Evolutionary conservation across 2,113 vertebrate genomes (phyloP).

Genomic region (Microtus montanus): DNA sequence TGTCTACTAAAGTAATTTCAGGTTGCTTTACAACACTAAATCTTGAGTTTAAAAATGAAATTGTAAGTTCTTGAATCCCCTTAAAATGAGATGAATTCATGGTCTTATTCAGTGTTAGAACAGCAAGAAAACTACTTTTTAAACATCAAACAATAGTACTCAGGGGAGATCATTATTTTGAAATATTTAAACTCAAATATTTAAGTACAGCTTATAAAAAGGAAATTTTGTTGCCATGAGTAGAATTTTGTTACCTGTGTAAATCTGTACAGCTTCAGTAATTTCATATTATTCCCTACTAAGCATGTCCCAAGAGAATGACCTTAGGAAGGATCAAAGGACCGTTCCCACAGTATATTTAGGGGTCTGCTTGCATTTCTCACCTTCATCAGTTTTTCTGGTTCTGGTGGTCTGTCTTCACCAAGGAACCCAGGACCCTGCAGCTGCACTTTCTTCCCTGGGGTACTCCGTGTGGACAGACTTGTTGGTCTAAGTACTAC

Average conservation of each 20-base stretch:
- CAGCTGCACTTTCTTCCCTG: background rate
- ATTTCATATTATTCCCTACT: too few species aligned
- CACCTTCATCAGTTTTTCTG: constrained; percentile 23
- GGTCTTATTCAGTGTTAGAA: constrained; percentile 16
- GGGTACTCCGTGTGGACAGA: background rate
- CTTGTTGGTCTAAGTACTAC: background rate
- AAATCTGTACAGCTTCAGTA: background rate
- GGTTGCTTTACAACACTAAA: background rate
- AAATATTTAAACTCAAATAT: constrained; percentile 45
- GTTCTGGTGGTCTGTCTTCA: background rate
- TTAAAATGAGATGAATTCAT: constrained; percentile 15
- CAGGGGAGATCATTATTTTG: constrained; percentile 44
- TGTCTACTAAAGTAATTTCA: constrained; percentile 33
- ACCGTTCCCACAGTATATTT: background rate
- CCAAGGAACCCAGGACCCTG: background rate
- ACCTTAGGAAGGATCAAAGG: background rate
- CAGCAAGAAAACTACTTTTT: constrained; percentile 4
- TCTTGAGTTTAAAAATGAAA: constrained; percentile 47
- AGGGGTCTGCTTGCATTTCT: background rate
- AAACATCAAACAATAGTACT: constrained; percentile 22
- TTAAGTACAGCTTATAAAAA: background rate
- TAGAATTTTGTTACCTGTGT: constrained; percentile 18
- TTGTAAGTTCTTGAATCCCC: constrained; percentile 34
- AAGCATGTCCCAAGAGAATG: background rate
- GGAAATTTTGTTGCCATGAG: constrained; percentile 11